These are phyloP conservation scores for Ips nitidus DNA, from an alignment of 1,140 invertebrate species.

Conservation along the genomic window DNA sequence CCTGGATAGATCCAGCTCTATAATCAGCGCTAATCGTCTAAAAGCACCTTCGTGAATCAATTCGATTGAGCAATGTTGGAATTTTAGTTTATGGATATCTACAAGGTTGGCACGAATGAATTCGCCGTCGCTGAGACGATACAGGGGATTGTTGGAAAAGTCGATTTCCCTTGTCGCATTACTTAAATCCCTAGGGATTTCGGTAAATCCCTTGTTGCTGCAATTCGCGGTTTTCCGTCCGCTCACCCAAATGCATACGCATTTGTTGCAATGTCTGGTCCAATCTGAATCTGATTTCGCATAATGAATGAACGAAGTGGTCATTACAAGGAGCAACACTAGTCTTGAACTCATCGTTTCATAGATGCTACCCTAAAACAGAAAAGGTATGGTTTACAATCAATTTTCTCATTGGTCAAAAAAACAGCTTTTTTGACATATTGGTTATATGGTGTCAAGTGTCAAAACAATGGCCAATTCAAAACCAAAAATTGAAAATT, in stretches of 20 bases:
- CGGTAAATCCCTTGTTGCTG: conserved; percentile 55
- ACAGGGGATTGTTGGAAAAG: conserved; percentile 70
- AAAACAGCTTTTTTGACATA: too few species aligned
- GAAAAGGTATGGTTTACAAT: neutral
- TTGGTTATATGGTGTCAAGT: too few species aligned
- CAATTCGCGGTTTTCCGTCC: conserved; percentile 84
- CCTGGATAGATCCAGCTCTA: conserved; percentile 80
- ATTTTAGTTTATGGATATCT: conserved; percentile 78
- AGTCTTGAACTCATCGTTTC: conserved; percentile 31
- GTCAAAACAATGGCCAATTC: too few species aligned
- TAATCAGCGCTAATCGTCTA: conserved; percentile 72
- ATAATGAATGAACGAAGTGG: conserved; percentile 19
- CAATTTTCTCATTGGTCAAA: too few species aligned
- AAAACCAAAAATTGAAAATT: too few species aligned
- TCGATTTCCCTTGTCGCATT: conserved; percentile 73
- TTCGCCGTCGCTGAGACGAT: conserved; percentile 63
- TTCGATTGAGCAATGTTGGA: conserved; percentile 71
- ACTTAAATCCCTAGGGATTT: conserved; percentile 61
- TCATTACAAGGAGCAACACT: conserved; percentile 32
- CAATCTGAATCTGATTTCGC: conserved; percentile 56
- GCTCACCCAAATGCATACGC: conserved; percentile 77
- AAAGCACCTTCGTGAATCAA: conserved; percentile 73
- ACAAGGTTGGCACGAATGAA: conserved; percentile 70
- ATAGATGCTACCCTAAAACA: conserved; percentile 32
- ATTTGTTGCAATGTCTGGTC: conserved; percentile 59